Evolutionary conservation across 2,113 vertebrate species (phyloP), one percentile per base, ranked within the genome.

Genomic region (Colius striatus): DNA sequence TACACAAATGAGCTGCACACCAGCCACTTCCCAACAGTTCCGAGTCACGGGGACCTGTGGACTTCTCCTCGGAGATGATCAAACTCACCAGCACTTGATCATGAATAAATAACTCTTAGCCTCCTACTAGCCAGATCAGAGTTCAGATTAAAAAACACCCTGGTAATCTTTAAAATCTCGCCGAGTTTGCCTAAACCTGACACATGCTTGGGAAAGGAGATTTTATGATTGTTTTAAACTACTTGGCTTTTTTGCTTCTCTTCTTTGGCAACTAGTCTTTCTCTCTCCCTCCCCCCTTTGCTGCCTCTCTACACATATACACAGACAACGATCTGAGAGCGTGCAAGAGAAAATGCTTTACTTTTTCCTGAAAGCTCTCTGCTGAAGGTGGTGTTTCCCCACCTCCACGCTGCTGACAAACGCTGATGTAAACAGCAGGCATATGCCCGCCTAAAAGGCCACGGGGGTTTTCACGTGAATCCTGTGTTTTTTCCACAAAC

Each of bases 311-410:
- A 22, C 48, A 14, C 45, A 48, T 30, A 17, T 2, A 84, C 38
- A 67, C 41, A 77, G 93, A 92, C 94, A 87, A 38, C 22, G 74
- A 95, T 84, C 87, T 94, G 27, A 72, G 62, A 87, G 58, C 23
- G 0, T 76, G 92, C 90, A 80, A 87, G 70, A 93, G 61, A 92
- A 90, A 88, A 88, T 61, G 91, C 73, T 95, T 94, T 91, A 86
- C 90, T 80, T 89, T 96, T 97, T 97, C 93, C 97, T 97, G 96
- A 96, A 95, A 97, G 92, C 92, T 80, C 76, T 92, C 22, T 94
- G 89, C 94, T 1, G 32, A 90, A 57, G 63, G 55, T 79, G 96
- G 96, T 97, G 97, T 98, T 98, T 97, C 96, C 97, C 97, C 95
- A 90, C 93, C 87, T 87, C 88, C 88, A 80, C 86, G 68, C 88